Percentiles rank a stretch among this genome's conserved stretches.
Conservation (phyloP, 2,888 invertebrate species). For the Eremobia ochroleuca region DNA sequence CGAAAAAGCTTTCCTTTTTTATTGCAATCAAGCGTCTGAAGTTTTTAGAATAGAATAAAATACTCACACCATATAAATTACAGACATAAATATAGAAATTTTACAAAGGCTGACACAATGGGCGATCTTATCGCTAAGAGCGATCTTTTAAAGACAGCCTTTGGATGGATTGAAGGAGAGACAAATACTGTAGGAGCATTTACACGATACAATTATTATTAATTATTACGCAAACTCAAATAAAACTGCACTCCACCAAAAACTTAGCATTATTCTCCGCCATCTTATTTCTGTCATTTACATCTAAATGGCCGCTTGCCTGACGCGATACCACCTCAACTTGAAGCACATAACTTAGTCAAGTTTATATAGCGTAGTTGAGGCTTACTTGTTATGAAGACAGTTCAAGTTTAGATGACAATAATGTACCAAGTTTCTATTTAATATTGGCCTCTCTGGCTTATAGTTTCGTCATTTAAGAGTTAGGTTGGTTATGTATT, state of each 20-base stretch:
- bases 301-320: constrained; percentile 55
- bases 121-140: too few species aligned
- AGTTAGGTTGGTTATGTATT: constrained; percentile 3
- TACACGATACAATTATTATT: neutral
- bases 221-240: neutral
- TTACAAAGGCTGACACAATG: too few species aligned
- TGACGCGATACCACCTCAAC: constrained; percentile 48
- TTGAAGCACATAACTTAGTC: constrained; percentile 52
- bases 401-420: constrained; percentile 61
- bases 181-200: too few species aligned
- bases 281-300: constrained; percentile 32
- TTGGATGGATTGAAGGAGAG: too few species aligned
- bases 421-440: constrained; percentile 66
- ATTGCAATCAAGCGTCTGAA: neutral
- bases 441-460: constrained; percentile 55
- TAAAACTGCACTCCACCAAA: constrained; percentile 31
- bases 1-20: neutral
- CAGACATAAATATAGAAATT: too few species aligned
- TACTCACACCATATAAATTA: too few species aligned
- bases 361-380: constrained; percentile 51
- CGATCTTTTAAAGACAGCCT: too few species aligned
- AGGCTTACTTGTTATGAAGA: constrained; percentile 59
- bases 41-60: too few species aligned
- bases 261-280: constrained; percentile 23
- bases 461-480: constrained; percentile 41